These are phyloP conservation scores for Acrobasis consociella DNA, from an alignment of 2,888 invertebrate genomes.

Conservation along the genomic window DNA sequence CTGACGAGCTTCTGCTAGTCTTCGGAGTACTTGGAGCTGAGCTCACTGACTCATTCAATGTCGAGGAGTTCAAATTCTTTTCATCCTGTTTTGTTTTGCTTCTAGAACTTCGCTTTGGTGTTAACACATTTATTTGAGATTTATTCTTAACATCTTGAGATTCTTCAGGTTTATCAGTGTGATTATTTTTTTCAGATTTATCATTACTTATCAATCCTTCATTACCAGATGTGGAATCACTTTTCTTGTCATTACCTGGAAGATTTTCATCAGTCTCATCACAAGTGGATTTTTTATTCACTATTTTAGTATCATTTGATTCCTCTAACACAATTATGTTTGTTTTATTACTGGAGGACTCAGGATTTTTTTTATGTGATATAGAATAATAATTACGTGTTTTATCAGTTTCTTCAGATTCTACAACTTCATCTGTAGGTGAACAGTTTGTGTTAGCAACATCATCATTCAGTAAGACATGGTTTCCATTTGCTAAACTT, in stretches of 20 bases:
- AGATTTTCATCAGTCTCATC: constrained; percentile 25
- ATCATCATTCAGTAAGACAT: background rate
- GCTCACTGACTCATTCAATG: constrained; percentile 51
- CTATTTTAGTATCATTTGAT: constrained; percentile 30
- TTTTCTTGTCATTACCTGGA: constrained; percentile 31
- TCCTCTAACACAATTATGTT: constrained; percentile 34
- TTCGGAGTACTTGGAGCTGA: constrained; percentile 57
- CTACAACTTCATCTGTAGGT: background rate
- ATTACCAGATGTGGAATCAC: constrained; percentile 40
- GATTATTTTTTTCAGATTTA: constrained; percentile 26
- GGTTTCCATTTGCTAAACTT: background rate
- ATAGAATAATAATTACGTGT: background rate
- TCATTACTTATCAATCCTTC: constrained; percentile 22
- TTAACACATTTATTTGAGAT: constrained; percentile 33
- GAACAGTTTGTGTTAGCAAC: background rate
- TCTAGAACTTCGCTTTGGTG: constrained; percentile 56
- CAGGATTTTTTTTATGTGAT: constrained; percentile 22
- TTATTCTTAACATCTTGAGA: constrained; percentile 27
- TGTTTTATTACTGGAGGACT: constrained; percentile 9
- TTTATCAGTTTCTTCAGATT: background rate
- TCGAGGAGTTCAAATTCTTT: constrained; percentile 45
- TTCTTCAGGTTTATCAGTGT: constrained; percentile 26
- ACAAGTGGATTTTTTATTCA: background rate
- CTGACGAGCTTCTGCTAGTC: constrained; percentile 51
- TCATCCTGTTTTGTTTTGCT: constrained; percentile 51